Percentiles rank a stretch among this genome's conserved stretches.
Evolutionary conservation across 2,888 invertebrate genomes (phyloP).

Genomic region (Taenaris catops): DNA sequence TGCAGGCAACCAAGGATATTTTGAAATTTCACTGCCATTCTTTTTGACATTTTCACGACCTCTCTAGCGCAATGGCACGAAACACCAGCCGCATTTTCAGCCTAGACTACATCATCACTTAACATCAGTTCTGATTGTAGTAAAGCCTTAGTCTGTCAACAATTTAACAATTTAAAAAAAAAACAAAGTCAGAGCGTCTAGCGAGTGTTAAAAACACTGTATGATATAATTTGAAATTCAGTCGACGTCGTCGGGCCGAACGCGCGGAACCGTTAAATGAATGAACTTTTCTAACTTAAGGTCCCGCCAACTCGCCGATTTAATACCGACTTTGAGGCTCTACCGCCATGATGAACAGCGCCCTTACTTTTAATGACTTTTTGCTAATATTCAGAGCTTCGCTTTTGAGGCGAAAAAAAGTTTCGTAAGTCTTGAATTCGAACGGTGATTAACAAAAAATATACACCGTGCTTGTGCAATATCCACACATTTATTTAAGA

Average conservation of each 20-base stretch:
- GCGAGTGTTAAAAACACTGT: constrained; percentile 25
- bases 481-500: no score
- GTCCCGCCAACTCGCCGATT: constrained; percentile 51
- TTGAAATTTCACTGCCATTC: no score
- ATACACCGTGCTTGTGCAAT: no score
- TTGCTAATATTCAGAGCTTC: constrained; percentile 70
- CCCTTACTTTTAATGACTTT: constrained; percentile 79
- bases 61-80: no score
- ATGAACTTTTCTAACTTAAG: constrained; percentile 77
- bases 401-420: constrained; percentile 50
- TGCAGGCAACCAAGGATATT: no score
- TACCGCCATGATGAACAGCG: constrained; percentile 66
- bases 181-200: not conserved
- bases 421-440: constrained; percentile 38
- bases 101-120: no score
- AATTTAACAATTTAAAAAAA: not conserved
- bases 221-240: constrained; percentile 60
- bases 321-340: constrained; percentile 70
- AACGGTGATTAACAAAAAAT: constrained; percentile 42
- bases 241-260: constrained; percentile 37
- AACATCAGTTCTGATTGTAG: no score
- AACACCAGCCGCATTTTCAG: no score
- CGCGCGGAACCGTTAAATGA: constrained; percentile 75
- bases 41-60: no score
- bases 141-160: no score